A percentile compares a stretch with the other conserved stretches of the same genome.
Evolutionary conservation across 2,888 invertebrate species (phyloP).

Genomic region (Camponotus fellah): DNA sequence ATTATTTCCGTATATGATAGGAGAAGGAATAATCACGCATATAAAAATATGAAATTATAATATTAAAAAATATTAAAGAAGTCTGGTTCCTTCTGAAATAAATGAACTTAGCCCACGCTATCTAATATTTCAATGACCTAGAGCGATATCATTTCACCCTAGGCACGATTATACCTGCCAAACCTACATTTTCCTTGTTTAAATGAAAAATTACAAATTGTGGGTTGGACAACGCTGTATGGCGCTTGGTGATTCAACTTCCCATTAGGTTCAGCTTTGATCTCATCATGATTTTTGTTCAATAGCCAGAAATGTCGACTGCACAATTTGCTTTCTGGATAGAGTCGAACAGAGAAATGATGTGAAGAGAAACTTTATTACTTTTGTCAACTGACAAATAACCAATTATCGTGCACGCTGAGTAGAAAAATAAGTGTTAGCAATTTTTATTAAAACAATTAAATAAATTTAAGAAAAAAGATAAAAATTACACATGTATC

Average conservation of each 20-base stretch:
- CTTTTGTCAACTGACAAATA: conserved; percentile 20
- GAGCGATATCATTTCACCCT: conserved; percentile 30
- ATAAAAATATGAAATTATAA: conserved; percentile 17
- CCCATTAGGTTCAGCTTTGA: conserved; percentile 1
- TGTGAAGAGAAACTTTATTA: conserved; percentile 42
- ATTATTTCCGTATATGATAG: not conserved
- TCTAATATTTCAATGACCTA: not conserved
- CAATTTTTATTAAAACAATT: too few relatives aligned
- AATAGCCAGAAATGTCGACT: conserved; percentile 26
- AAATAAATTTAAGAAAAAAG: too few relatives aligned
- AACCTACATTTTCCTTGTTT: conserved; percentile 42
- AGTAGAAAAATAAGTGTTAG: not conserved
- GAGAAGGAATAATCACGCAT: not conserved
- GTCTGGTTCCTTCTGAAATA: conserved; percentile 6
- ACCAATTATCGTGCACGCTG: conserved; percentile 39
- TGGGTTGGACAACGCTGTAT: conserved; percentile 23
- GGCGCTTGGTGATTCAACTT: conserved; percentile 20
- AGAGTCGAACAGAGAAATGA: not conserved
- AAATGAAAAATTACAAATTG: conserved; percentile 49
- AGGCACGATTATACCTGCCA: conserved; percentile 18
- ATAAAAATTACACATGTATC: too few relatives aligned
- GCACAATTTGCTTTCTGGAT: conserved; percentile 9
- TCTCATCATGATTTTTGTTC: conserved; percentile 7
- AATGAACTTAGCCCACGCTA: conserved; percentile 18
- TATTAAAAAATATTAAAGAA: not conserved